Evolutionary conservation across 2,797 vertebrate genomes (phyloP), one percentile per base, ranked within the genome.

Genomic region (Enteromius mattozi): DNA sequence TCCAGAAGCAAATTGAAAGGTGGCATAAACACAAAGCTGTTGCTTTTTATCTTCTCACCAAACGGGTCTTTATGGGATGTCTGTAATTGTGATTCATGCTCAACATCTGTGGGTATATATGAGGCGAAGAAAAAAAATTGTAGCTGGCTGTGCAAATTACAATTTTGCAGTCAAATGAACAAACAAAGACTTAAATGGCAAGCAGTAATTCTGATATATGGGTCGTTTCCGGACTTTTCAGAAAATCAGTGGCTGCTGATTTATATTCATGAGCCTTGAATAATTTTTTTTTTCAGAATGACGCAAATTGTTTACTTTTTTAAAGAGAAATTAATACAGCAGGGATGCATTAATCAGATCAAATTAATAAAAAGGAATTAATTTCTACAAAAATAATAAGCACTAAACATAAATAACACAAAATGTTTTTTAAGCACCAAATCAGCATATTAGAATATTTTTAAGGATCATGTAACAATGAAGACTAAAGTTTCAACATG

Each of bases 51-150:
- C 42, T 86, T 78, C n/a, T 74, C 75, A 21, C 83, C 56, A 51
- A 78, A 71, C 56, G 63, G 27, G 16, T 65, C 78, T 84, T 70
- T 81, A 86, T 72, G 77, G 72, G 80, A 63, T 77, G 81, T 65
- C 61, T 84, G 74, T 49, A 75, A 80, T 80, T 69, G 49, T 70
- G 59, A 82, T 79, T 78, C 54, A 59, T 84, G 68, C 74, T 85
- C 14, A 85, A 87, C 85, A 85, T 87, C 85, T 83, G 83, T 74
- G 63, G 89, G 88, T 61, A 77, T 59, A 76, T 59, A 77, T 61
- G 75, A 16, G 35, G 35, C 2, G n/a, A 27, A 27, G 4, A 42
- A 65, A 65, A 65, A 12, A 33, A 30, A 78, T 65, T 47, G 16
- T 24, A 78, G 27, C 2, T 61, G 24, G 59, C 40, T 12, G 17